Percentiles rank a stretch among this genome's conserved stretches.
These are phyloP conservation scores for Galerucella calmariensis DNA, from an alignment of 2,888 invertebrate genomes.

Conservation along the genomic window DNA sequence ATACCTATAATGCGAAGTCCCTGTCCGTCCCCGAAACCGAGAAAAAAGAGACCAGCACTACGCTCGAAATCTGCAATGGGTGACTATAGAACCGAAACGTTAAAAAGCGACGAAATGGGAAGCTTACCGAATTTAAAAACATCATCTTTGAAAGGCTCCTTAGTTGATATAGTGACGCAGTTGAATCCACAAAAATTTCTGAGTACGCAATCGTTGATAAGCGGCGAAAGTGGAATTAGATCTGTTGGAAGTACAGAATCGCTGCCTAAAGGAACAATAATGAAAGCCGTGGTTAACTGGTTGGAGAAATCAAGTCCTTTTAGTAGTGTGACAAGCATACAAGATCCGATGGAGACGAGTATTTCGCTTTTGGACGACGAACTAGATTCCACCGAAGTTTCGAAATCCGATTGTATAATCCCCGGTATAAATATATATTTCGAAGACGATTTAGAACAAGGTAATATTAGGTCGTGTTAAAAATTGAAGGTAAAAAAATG, in stretches of 20 bases:
- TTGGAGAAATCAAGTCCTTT: slow-evolving; percentile 59
- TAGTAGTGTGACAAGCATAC: slow-evolving; percentile 50
- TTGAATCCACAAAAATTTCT: slow-evolving; percentile 59
- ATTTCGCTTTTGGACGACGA: slow-evolving; percentile 54
- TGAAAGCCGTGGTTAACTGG: slow-evolving; percentile 62
- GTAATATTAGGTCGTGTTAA: slow-evolving; percentile 23
- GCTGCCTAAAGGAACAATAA: slow-evolving; percentile 57
- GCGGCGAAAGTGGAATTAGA: slow-evolving; percentile 49
- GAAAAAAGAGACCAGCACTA: slow-evolving; percentile 53
- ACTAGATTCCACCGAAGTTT: slow-evolving; percentile 46
- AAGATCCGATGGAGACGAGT: slow-evolving; percentile 52
- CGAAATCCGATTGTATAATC: slow-evolving; percentile 44
- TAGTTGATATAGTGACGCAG: slow-evolving; percentile 58
- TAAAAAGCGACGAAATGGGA: slow-evolving; percentile 55
- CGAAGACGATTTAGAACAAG: slow-evolving; percentile 40
- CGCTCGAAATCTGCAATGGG: slow-evolving; percentile 61
- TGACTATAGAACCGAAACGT: slow-evolving; percentile 52
- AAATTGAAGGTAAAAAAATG: slow-evolving; percentile 42
- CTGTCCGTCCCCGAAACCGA: slow-evolving; percentile 60
- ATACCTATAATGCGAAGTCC: slow-evolving; percentile 64
- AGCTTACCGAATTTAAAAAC: slow-evolving; percentile 61
- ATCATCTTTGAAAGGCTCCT: slow-evolving; percentile 51
- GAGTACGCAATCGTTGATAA: slow-evolving; percentile 58
- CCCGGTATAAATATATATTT: slow-evolving; percentile 55
- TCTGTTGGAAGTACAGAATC: slow-evolving; percentile 59